Conservation (phyloP, 1,140 invertebrate genomes). For the Potamilus streckersoni region DNA sequence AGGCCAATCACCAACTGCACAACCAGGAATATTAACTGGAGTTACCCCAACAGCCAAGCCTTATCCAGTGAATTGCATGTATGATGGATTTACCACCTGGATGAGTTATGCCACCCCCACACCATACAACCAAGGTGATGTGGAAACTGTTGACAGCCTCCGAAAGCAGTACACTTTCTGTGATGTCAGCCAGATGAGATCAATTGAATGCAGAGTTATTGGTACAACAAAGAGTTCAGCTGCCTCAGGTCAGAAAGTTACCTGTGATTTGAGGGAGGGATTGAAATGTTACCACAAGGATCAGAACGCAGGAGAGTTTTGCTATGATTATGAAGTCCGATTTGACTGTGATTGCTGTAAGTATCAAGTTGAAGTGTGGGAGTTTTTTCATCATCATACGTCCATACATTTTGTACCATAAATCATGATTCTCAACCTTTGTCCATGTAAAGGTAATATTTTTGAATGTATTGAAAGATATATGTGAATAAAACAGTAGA, state of each 20-base stretch:
- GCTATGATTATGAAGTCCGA: constrained; percentile 64
- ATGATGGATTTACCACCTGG: constrained; percentile 48
- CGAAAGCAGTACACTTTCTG: constrained; percentile 44
- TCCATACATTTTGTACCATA: too few species aligned
- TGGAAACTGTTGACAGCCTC: constrained; percentile 35
- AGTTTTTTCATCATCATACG: too few species aligned
- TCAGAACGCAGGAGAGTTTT: constrained; percentile 44
- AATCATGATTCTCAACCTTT: too few species aligned
- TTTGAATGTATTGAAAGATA: too few species aligned
- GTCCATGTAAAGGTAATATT: too few species aligned
- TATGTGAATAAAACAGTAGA: too few species aligned
- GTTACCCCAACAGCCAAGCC: background rate
- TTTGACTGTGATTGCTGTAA: constrained; percentile 62
- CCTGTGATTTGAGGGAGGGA: constrained; percentile 58
- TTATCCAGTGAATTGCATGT: constrained; percentile 24
- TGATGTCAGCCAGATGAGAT: constrained; percentile 42
- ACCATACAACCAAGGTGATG: constrained; percentile 39
- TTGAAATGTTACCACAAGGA: constrained; percentile 60
- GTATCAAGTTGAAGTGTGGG: background rate
- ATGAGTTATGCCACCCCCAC: constrained; percentile 47
- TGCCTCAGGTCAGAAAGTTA: constrained; percentile 45
- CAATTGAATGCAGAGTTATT: constrained; percentile 55
- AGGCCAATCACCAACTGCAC: too few species aligned
- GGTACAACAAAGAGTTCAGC: constrained; percentile 27
- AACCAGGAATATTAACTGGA: too few species aligned